Evolutionary conservation across 1,140 invertebrate genomes (phyloP), one percentile per base, ranked within the genome.

Genomic region (Camponotus floridanus): DNA sequence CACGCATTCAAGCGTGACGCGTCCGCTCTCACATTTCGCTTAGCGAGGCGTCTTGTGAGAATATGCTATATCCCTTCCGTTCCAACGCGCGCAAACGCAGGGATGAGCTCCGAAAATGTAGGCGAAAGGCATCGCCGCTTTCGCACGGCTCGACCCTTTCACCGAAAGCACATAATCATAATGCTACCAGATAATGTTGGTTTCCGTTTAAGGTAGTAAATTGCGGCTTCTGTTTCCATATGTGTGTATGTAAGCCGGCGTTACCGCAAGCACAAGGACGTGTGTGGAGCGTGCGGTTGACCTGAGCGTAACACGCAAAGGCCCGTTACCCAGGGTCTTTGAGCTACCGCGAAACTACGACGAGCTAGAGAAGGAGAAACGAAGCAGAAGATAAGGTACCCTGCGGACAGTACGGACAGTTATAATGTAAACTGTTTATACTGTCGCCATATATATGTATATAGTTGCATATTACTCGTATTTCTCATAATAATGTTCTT

Each of bases 201-300:
- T 39, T 76, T 65, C 73, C 62, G 42, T 76, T 80, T 64, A 73
- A 86, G 76, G 61, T 51, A 78, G 85, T 85, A 87, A 76, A 85
- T 81, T 84, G 74, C 48, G 57, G 70, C 85, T 71, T 7, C 74
- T 42, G 62, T 64, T 85, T 83, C 79, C 85, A 65, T 84, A 80
- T 51, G 57, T 86, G 45, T 78, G 71, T 45, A 64, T 59, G 70
- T 71, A 57, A 70, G 45, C 68, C 45, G 74, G 31, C 64, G n/a
- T 88, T 76, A 62, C 83, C 83, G 59, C 86, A 55, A 68, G 68
- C 36, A 67, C 73, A 76, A 76, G 62, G 59, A 83, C 76, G 64
- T 81, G 76, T 61, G 51, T 59, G 36, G 39, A 42, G 21, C 70
- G 4, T 76, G 73, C 18, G 73, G 78, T 86, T 84, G 65, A 76